phyloP scores from a whole-genome alignment of 2,888 invertebrate species.

The Hyposoter didymator region DNA sequence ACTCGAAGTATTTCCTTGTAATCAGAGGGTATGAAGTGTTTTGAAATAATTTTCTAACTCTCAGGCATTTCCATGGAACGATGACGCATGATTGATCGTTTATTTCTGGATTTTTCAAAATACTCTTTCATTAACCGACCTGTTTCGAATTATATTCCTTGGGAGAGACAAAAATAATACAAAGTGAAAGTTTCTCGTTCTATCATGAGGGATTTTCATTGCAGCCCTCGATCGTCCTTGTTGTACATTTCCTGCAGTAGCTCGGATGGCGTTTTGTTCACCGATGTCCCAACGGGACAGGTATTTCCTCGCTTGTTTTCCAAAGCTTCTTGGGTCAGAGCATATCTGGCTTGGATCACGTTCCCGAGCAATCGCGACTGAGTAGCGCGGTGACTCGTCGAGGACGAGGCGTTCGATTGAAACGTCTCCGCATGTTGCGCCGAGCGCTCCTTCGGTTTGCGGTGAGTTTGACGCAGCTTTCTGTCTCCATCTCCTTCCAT shows the following conservation, averaged over 20 bases:
- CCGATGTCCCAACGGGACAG: conserved; percentile 31
- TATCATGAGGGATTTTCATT: conserved; percentile 23
- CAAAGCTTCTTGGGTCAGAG: conserved; percentile 54
- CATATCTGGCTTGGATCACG: conserved; percentile 58
- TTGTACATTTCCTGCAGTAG: conserved; percentile 26
- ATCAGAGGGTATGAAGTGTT: not conserved
- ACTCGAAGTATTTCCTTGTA: not conserved
- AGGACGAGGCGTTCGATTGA: conserved; percentile 63
- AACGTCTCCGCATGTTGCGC: conserved; percentile 60
- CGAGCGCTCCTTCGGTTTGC: conserved; percentile 47
- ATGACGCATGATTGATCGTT: not conserved
- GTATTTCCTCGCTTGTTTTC: conserved; percentile 58
- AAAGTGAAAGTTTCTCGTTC: conserved; percentile 29
- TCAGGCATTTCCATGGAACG: not conserved
- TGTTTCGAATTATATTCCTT: not conserved
- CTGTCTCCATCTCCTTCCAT: conserved; percentile 44
- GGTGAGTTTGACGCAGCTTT: conserved; percentile 56
- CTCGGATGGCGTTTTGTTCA: conserved; percentile 36
- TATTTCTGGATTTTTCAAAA: not conserved
- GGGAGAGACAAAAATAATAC: not conserved
- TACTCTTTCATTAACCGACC: not conserved
- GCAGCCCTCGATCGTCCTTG: conserved; percentile 23
- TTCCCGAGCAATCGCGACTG: conserved; percentile 33
- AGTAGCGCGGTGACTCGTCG: conserved; percentile 31
- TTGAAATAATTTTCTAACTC: not conserved